Evolutionary conservation across 2,113 vertebrate genomes (phyloP).

Genomic region (Gavialis gangeticus): DNA sequence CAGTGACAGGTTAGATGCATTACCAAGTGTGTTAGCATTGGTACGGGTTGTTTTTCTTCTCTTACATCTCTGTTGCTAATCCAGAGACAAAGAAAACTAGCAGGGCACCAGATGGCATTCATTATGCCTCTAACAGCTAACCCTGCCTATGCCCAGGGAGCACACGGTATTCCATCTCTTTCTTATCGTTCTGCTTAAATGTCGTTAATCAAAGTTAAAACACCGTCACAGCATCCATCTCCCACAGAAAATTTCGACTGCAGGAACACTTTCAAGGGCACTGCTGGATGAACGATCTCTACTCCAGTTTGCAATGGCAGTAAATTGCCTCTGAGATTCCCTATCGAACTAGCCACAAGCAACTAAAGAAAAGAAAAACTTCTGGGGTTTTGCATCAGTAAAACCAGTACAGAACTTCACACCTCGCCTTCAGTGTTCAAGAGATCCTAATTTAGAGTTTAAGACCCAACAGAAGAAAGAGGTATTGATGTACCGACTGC

Average conservation of each 20-base stretch:
- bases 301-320: background rate
- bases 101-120: background rate
- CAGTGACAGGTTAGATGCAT: background rate
- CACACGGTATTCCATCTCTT: background rate
- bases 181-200: background rate
- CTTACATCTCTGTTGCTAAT: background rate
- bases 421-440: background rate
- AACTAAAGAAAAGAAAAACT: background rate
- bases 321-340: background rate
- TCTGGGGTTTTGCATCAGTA: background rate
- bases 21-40: background rate
- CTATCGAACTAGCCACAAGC: background rate
- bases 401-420: background rate
- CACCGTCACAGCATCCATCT: background rate
- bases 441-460: background rate
- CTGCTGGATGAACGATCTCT: background rate
- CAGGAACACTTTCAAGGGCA: rapidly evolving
- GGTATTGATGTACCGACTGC: background rate
- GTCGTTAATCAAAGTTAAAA: background rate
- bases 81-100: background rate
- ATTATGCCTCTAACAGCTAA: background rate
- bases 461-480: background rate
- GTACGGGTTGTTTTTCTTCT: background rate
- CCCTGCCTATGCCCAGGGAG: background rate
- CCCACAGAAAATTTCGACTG: rapidly evolving